Evolutionary conservation across 2,797 vertebrate genomes (phyloP).

Genomic region (Anolis apletophallus): DNA sequence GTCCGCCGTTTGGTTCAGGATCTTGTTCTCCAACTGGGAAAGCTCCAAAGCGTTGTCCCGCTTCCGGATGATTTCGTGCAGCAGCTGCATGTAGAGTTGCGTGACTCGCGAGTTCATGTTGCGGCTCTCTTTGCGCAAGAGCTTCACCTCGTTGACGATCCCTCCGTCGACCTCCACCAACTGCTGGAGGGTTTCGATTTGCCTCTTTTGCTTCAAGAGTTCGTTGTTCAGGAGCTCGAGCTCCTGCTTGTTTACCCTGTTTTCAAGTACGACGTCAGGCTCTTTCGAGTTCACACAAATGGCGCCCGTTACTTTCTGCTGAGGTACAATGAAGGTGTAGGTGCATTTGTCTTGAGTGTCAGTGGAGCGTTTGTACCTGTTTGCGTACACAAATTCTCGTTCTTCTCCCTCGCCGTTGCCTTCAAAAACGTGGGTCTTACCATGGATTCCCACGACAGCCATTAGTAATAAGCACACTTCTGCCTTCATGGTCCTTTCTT

Average conservation of each 20-base stretch:
- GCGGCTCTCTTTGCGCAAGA: conserved; percentile 95
- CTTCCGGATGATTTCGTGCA: conserved; percentile 98
- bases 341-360: conserved; percentile 90
- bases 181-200: conserved; percentile 96
- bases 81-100: conserved; percentile 98
- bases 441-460: conserved; percentile 62
- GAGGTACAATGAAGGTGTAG: conserved; percentile 98
- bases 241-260: conserved; percentile 94
- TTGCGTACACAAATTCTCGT: conserved; percentile 87
- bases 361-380: conserved; percentile 84
- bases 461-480: conserved; percentile 73
- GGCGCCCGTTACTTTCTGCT: conserved; percentile 95
- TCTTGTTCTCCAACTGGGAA: conserved; percentile 95
- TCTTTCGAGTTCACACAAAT: conserved; percentile 98
- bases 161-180: conserved; percentile 98
- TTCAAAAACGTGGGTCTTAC: conserved; percentile 82
- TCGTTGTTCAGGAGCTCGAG: conserved; percentile 93
- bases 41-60: conserved; percentile 95
- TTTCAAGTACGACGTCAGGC: conserved; percentile 90
- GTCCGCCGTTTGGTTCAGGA: conserved; percentile 97
- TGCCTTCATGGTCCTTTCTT: conserved; percentile 75
- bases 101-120: conserved; percentile 99
- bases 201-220: conserved; percentile 96
- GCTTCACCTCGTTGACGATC: conserved; percentile 97
- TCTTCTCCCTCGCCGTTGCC: conserved; percentile 81